Conservation (phyloP, 1,140 invertebrate species). For the Meloidogyne chitwoodi region DNA sequence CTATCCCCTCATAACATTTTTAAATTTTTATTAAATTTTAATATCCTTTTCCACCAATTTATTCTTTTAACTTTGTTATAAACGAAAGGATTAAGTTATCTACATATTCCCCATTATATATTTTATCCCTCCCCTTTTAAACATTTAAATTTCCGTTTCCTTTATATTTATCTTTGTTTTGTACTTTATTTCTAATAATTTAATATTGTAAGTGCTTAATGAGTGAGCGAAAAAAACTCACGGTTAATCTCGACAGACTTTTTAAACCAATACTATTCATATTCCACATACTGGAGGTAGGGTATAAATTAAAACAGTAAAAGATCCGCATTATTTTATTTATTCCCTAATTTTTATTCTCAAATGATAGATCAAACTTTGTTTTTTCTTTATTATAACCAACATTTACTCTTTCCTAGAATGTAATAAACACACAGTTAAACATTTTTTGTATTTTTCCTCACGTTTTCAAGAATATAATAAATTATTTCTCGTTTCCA, state of each 20-base stretch:
- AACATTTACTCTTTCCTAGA: too few relatives aligned
- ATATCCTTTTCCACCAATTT: neutral
- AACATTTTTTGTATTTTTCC: neutral
- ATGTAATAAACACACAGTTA: neutral
- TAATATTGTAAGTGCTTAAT: neutral
- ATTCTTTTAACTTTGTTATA: neutral
- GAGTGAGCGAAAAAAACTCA: too few relatives aligned
- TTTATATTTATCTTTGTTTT: neutral
- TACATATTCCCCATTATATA: neutral
- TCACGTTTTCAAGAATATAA: neutral
- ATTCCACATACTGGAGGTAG: too few relatives aligned
- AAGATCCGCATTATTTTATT: too few relatives aligned
- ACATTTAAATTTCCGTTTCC: neutral
- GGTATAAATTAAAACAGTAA: too few relatives aligned
- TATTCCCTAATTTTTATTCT: neutral
- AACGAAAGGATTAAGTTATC: neutral
- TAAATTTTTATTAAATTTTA: neutral
- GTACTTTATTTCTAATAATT: neutral
- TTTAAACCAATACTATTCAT: too few relatives aligned
- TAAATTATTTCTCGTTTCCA: neutral
- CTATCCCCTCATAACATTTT: neutral
- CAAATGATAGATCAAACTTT: neutral
- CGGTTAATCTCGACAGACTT: too few relatives aligned
- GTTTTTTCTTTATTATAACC: neutral
- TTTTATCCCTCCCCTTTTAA: neutral